A percentile compares a stretch with the other conserved stretches of the same genome.
Evolutionary conservation across 2,888 invertebrate genomes (phyloP).

Genomic region (Augiades crinisus): DNA sequence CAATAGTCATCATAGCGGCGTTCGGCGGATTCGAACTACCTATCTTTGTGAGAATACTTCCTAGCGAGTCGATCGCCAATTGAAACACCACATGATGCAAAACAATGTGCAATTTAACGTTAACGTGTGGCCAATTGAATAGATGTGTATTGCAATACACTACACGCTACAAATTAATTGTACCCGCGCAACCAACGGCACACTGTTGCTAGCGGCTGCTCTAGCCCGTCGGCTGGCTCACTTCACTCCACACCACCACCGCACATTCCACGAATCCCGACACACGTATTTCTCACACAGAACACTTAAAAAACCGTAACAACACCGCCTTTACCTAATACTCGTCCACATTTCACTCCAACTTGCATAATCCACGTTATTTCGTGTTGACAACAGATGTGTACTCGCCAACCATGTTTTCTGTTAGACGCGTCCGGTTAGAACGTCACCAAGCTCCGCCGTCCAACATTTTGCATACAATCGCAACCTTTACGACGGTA

Average conservation of each 20-base stretch:
- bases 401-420: constrained; percentile 63
- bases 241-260: constrained; percentile 17
- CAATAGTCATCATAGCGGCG: constrained; percentile 17
- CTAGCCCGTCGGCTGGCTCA: constrained; percentile 8
- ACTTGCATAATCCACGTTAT: constrained; percentile 78
- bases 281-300: constrained; percentile 34
- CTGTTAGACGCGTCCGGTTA: constrained; percentile 41
- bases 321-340: constrained; percentile 66
- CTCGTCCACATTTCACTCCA: constrained; percentile 70
- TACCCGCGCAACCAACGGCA: constrained; percentile 16
- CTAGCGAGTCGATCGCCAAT: not conserved
- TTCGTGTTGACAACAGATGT: constrained; percentile 75
- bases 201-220: constrained; percentile 14
- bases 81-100: constrained; percentile 1
- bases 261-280: constrained; percentile 32
- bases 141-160: constrained; percentile 18
- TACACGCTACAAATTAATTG: constrained; percentile 23
- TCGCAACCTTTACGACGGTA: constrained; percentile 43
- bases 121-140: constrained; percentile 21
- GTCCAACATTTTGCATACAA: constrained; percentile 49
- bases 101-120: constrained; percentile 16
- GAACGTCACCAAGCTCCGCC: constrained; percentile 45
- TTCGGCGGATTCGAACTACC: too few relatives aligned
- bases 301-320: constrained; percentile 28
- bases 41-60: not conserved